These are phyloP conservation scores for Pocillopora verrucosa DNA, from an alignment of 64 coral and sea anemone genomes.

Conservation along the genomic window DNA sequence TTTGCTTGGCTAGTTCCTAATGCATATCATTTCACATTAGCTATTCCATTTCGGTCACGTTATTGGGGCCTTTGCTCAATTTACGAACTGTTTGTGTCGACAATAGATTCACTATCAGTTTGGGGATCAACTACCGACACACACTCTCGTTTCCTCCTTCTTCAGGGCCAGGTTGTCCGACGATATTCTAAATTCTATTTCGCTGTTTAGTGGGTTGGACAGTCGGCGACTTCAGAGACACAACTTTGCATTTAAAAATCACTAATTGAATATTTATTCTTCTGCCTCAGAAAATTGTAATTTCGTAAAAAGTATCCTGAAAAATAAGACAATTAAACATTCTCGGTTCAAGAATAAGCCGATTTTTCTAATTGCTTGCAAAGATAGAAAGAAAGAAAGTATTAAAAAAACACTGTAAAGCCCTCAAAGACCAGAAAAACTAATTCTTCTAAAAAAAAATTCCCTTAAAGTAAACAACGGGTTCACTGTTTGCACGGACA, in stretches of 20 bases:
- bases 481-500: conserved; percentile 38
- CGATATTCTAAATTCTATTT: no score
- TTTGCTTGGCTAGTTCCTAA: no score
- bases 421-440: conserved; percentile 8
- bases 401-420: neutral
- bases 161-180: no score
- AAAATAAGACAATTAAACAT: conserved; percentile 51
- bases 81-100: no score
- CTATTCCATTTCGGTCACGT: no score
- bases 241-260: conserved; percentile 44
- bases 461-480: conserved; percentile 70
- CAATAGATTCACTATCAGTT: no score
- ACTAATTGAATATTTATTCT: conserved; percentile 61
- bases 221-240: conserved; percentile 36
- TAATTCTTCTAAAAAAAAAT: conserved; percentile 27
- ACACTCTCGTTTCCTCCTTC: no score
- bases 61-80: no score
- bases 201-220: no score
- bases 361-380: conserved; percentile 29
- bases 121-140: no score
- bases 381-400: conserved; percentile 33
- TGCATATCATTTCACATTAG: no score
- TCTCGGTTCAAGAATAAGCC: conserved; percentile 32
- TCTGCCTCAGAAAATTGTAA: conserved; percentile 48
- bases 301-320: conserved; percentile 68